phyloP scores from a whole-genome alignment of 2,797 vertebrate species.

The Artibeus jamaicensis region DNA sequence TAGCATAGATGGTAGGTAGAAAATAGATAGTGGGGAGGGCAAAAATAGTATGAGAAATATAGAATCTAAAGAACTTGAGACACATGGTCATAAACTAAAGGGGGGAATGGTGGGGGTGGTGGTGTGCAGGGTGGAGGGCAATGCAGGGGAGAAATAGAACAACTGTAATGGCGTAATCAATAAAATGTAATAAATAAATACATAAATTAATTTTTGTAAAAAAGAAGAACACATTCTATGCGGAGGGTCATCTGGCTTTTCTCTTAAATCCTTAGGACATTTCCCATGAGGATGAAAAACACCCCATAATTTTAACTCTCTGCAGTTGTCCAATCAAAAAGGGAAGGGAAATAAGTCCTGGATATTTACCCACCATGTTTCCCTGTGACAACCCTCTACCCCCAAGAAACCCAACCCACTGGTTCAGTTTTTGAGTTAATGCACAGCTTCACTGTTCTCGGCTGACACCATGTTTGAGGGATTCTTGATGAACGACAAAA shows the following conservation, averaged over 20 bases:
- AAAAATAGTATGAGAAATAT: too few species aligned
- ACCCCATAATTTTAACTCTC: not conserved
- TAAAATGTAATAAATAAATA: too few species aligned
- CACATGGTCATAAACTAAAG: too few species aligned
- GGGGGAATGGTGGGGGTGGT: too few species aligned
- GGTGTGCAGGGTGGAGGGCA: too few species aligned
- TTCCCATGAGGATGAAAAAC: conserved; percentile 6
- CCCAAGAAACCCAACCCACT: accelerated
- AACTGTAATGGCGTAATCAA: too few species aligned
- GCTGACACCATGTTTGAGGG: not conserved
- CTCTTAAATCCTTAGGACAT: not conserved
- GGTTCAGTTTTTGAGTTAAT: not conserved
- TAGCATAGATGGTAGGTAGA: too few species aligned
- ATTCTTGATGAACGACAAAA: not conserved
- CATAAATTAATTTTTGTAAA: too few species aligned
- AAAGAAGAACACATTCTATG: not conserved
- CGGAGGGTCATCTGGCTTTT: not conserved
- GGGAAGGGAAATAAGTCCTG: not conserved
- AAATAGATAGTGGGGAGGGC: too few species aligned
- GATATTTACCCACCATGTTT: not conserved
- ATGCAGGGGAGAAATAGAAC: too few species aligned
- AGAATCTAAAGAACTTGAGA: too few species aligned
- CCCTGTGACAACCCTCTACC: not conserved
- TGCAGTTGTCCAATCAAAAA: not conserved
- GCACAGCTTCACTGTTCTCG: not conserved